Conservation (phyloP, 2,113 vertebrate genomes). For the Condylura cristata region DNA sequence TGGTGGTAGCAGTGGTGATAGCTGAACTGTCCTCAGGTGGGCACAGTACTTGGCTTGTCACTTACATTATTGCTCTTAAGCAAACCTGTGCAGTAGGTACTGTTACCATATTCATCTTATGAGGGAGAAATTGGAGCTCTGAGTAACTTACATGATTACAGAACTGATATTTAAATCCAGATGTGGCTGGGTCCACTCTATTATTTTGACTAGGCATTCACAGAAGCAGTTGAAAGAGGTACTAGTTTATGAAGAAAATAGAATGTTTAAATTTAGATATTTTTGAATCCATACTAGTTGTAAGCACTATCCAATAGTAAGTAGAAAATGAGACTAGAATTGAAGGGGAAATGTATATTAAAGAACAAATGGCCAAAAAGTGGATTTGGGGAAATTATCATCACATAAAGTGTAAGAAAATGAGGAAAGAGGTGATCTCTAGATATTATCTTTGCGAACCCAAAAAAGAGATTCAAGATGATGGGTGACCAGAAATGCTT, state of each 20-base stretch:
- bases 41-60: not conserved
- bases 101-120: not conserved
- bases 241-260: not conserved
- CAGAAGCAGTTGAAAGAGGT: not conserved
- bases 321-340: not conserved
- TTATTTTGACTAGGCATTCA: not conserved
- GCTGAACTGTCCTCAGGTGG: not conserved
- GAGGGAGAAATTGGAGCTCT: not conserved
- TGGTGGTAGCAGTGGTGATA: not conserved
- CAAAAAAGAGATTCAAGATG: constrained; percentile 3
- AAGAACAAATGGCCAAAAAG: not conserved
- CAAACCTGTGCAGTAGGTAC: not conserved
- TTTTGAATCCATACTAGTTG: not conserved
- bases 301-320: not conserved
- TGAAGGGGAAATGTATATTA: not conserved
- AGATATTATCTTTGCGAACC: not conserved
- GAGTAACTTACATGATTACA: not conserved
- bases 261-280: constrained; percentile 40
- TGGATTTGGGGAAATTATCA: not conserved
- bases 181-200: not conserved
- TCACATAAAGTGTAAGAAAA: not conserved
- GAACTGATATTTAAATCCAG: not conserved
- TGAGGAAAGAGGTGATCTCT: not conserved
- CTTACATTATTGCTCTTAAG: not conserved
- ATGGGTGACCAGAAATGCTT: not conserved